Evolutionary conservation across 1,140 invertebrate species (phyloP).

Genomic region (Rhyzopertha dominica): DNA sequence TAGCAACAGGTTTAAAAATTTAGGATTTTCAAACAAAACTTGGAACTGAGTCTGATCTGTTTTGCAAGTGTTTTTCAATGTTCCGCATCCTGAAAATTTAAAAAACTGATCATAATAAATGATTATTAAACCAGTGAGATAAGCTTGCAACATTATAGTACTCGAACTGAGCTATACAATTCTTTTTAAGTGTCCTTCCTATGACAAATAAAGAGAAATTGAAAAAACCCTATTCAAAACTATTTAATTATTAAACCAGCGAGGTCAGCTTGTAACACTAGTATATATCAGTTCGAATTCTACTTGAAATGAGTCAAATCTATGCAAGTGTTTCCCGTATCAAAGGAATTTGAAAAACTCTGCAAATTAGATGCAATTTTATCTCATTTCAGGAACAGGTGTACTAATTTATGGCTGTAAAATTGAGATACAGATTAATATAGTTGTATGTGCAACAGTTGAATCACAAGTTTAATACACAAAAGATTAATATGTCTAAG

Average conservation of each 20-base stretch:
- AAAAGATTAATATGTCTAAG: no score
- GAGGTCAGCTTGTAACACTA: neutral
- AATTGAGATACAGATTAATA: neutral
- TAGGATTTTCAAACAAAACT: no score
- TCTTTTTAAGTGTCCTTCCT: slow-evolving; percentile 2
- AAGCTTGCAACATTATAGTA: neutral
- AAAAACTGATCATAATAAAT: neutral
- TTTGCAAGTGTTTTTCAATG: slow-evolving; percentile 1
- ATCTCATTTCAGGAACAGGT: neutral
- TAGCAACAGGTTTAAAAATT: no score
- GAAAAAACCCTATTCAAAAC: neutral
- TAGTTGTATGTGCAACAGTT: no score
- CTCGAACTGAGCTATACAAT: neutral
- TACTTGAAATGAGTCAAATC: neutral
- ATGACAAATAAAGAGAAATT: neutral
- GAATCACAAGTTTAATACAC: no score
- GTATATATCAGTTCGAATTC: neutral
- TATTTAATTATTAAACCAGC: neutral
- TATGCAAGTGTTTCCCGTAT: neutral
- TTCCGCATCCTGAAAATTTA: neutral
- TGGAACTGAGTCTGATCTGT: no score
- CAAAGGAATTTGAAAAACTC: neutral
- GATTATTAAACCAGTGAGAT: neutral
- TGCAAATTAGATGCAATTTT: neutral
- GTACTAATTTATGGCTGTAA: slow-evolving; percentile 2